Evolutionary conservation across 2,797 vertebrate species (phyloP).

Genomic region (Catostomus latipinnis): DNA sequence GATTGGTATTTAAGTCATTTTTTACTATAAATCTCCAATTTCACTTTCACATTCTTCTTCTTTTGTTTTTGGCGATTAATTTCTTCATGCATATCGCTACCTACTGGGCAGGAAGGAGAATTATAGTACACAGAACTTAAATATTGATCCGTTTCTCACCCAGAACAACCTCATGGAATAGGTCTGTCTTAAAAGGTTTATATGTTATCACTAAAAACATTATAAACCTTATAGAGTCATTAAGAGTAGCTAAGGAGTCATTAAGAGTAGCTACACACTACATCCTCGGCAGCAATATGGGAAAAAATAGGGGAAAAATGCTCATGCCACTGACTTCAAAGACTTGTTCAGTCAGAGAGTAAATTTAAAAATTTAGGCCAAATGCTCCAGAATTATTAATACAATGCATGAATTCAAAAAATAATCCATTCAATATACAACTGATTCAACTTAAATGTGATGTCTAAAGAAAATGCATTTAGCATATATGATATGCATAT

Average conservation of each 20-base stretch:
- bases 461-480: constrained; percentile 9
- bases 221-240: background rate
- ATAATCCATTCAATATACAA: constrained; percentile 2
- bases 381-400: constrained; percentile 32
- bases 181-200: background rate
- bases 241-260: no score
- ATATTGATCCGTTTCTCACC: background rate
- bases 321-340: constrained; percentile 4
- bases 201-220: background rate
- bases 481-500: background rate
- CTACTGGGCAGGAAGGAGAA: no score
- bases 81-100: no score
- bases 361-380: constrained; percentile 35
- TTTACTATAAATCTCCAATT: no score
- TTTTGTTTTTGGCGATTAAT: no score
- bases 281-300: background rate
- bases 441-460: background rate
- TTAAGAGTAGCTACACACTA: background rate
- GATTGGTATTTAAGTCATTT: no score
- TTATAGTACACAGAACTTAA: no score
- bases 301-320: no score
- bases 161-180: background rate
- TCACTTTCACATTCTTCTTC: no score
- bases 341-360: constrained; percentile 17
- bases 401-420: constrained; percentile 43